These are phyloP conservation scores for Raja brachyura DNA, from an alignment of 2,113 vertebrate genomes.

Conservation along the genomic window DNA sequence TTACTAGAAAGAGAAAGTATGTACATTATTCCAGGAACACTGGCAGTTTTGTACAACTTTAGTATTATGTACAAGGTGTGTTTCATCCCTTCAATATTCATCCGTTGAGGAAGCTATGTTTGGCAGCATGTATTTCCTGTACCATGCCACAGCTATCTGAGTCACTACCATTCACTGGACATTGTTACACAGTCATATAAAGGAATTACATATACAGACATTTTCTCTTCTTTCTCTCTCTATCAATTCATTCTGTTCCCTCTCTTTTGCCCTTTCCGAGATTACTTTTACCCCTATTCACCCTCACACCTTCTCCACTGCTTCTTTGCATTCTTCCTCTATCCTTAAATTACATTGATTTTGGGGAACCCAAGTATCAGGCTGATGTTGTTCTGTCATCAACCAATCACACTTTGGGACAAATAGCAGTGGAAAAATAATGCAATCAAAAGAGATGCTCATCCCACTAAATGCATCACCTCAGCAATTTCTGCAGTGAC, in stretches of 20 bases:
- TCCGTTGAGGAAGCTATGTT: not conserved
- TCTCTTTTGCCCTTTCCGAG: not conserved
- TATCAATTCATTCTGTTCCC: not conserved
- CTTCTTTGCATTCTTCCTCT: no score
- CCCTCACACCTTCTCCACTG: not conserved
- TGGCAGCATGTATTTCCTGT: not conserved
- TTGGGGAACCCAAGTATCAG: not conserved
- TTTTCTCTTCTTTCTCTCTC: not conserved
- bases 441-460: not conserved
- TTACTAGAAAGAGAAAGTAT: slow-evolving; percentile 44
- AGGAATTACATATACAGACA: not conserved
- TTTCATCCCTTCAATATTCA: not conserved
- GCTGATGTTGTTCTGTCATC: not conserved
- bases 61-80: not conserved
- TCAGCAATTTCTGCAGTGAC: not conserved
- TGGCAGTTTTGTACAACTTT: not conserved
- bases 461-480: not conserved
- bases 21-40: not conserved
- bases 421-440: not conserved
- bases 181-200: not conserved
- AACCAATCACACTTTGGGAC: not conserved
- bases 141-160: not conserved
- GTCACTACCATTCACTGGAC: not conserved
- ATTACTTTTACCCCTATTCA: not conserved
- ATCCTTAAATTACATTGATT: not conserved